These are phyloP conservation scores for Pelochelys cantorii DNA, from an alignment of 2,797 vertebrate species.

Conservation along the genomic window DNA sequence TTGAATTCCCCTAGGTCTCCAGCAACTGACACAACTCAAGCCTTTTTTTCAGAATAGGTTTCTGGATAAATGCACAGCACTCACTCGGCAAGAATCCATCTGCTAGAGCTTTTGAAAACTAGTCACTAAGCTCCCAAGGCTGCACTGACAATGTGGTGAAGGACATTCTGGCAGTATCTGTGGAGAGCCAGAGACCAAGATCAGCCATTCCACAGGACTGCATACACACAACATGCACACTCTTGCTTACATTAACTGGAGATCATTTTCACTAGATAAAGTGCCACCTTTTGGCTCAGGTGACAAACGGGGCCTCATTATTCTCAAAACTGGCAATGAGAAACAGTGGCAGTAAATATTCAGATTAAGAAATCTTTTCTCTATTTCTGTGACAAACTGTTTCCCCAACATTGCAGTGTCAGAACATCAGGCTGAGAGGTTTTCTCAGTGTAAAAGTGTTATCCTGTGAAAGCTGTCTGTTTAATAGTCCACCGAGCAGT, in stretches of 20 bases:
- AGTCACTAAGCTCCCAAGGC: background rate
- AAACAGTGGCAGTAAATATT: background rate
- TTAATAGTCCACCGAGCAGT: background rate
- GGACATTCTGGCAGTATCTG: background rate
- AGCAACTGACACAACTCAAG: background rate
- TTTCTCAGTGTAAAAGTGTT: background rate
- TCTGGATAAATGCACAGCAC: background rate
- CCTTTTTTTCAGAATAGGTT: background rate
- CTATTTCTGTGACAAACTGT: background rate
- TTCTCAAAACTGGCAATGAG: background rate
- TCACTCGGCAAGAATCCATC: background rate
- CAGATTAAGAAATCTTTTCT: background rate
- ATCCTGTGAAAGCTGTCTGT: background rate
- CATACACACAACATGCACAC: background rate
- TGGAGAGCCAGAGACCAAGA: background rate
- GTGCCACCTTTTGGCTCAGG: background rate
- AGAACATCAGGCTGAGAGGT: background rate
- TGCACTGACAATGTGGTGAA: background rate
- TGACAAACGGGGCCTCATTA: fast-evolving
- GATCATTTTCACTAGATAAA: background rate
- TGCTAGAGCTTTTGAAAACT: background rate
- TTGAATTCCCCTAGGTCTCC: background rate
- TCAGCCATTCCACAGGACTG: background rate
- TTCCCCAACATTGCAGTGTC: background rate
- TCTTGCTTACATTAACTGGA: background rate